Percentiles rank a stretch among this genome's conserved stretches.
phyloP scores from a whole-genome alignment of 2,113 vertebrate species.

The Pedetes capensis region DNA sequence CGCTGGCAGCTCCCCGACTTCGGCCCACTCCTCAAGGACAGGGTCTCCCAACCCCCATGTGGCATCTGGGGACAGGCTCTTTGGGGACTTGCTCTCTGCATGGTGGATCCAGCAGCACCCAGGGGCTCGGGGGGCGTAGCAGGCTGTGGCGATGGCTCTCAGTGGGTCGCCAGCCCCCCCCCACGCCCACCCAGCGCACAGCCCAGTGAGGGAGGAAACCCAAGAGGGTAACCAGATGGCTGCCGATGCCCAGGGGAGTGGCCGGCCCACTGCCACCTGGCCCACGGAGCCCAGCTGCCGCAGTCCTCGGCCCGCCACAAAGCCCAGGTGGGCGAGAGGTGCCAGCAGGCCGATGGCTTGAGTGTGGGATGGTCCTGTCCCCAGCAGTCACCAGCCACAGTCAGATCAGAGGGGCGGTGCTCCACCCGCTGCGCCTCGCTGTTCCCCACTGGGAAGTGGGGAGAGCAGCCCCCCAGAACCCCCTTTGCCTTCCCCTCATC shows the following conservation, averaged over 20 bases:
- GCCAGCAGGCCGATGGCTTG: background rate
- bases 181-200: slow-evolving; percentile 19
- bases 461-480: background rate
- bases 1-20: slow-evolving; percentile 61
- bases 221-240: slow-evolving; percentile 73
- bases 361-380: background rate
- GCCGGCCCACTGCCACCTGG: slow-evolving; percentile 73
- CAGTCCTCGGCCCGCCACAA: background rate
- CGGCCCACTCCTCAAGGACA: slow-evolving; percentile 74
- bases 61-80: slow-evolving; percentile 36
- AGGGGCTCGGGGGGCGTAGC: background rate
- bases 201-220: slow-evolving; percentile 69
- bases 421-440: background rate
- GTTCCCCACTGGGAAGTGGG: background rate
- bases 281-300: slow-evolving; percentile 73
- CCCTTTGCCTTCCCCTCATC: no score
- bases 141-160: background rate
- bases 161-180: background rate
- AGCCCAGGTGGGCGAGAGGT: background rate
- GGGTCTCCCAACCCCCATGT: background rate
- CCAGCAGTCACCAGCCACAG: accelerated
- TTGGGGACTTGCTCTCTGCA: slow-evolving; percentile 47
- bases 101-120: background rate
- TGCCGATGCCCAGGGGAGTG: slow-evolving; percentile 69
- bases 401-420: no score